Percentiles rank a stretch among this genome's conserved stretches.
phyloP scores from a whole-genome alignment of 1,140 invertebrate species.

The Hylaeus volcanicus region DNA sequence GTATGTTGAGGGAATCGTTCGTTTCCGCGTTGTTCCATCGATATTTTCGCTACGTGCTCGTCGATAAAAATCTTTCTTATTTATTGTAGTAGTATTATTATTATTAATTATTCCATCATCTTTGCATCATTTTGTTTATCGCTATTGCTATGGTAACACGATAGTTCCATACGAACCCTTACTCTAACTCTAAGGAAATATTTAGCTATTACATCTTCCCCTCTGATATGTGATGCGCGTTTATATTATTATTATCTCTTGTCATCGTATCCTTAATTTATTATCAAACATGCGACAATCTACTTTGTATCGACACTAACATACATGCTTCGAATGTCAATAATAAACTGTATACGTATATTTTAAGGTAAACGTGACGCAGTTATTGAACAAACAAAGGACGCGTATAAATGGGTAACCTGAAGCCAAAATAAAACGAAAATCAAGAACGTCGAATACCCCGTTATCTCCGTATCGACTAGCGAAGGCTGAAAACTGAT shows the following conservation, averaged over 20 bases:
- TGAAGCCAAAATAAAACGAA: too few relatives aligned
- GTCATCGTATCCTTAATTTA: constrained; percentile 69
- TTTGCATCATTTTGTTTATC: constrained; percentile 47
- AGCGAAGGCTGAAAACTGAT: too few relatives aligned
- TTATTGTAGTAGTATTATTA: constrained; percentile 71
- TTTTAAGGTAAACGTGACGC: constrained; percentile 62
- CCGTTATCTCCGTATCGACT: too few relatives aligned
- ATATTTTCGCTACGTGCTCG: constrained; percentile 59
- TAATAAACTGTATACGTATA: constrained; percentile 69
- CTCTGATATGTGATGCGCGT: constrained; percentile 70
- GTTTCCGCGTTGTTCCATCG: constrained; percentile 13
- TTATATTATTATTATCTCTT: constrained; percentile 63
- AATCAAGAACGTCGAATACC: too few relatives aligned
- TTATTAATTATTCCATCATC: constrained; percentile 37
- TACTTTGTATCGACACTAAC: constrained; percentile 65
- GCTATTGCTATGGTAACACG: constrained; percentile 37
- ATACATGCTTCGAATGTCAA: constrained; percentile 64
- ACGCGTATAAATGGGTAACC: too few relatives aligned
- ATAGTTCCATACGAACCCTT: constrained; percentile 28
- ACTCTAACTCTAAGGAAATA: constrained; percentile 49
- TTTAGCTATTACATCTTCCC: constrained; percentile 46
- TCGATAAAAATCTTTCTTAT: constrained; percentile 63
- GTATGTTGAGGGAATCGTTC: not conserved
- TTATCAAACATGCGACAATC: constrained; percentile 65
- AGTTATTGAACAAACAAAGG: not conserved